Evolutionary conservation across 1,140 invertebrate genomes (phyloP), one percentile per base, ranked within the genome.

Genomic region (Brachionus rubens): DNA sequence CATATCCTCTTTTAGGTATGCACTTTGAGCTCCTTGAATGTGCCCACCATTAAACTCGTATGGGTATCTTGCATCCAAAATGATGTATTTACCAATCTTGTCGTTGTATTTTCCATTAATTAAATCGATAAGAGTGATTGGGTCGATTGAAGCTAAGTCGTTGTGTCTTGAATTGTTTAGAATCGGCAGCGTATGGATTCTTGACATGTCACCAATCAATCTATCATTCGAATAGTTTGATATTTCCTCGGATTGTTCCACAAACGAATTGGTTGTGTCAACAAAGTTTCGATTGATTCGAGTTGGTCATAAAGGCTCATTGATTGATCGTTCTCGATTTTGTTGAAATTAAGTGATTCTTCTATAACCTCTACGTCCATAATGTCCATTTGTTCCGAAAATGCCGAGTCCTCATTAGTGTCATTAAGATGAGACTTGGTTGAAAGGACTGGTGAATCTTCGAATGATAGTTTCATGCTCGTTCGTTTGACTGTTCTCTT

Each of bases 41-140:
- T 99, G 96, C 0, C 96, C 96, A 21, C 92, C 95, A 16, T 94
- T 89, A 82, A 86, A 99, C 83, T 99, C 96, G 82, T 97, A 99
- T 0, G 96, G 96, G 84, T 96, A 99, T 1, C 96, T 89, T 80
- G 83, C 87, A 80, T 86, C 86, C 48, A 87, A 82, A 28, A 88
- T 81, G 26, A 77, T 3, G n/a, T 9, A 68, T 68, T 68, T 68
- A 24, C 46, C 30, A 5, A 68, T 68, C 14, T 24, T 28, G 12
- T 46, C 65, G 19, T 48, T 9, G 21, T 68, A 68, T 16, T 46
- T 19, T 26, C 65, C 65, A 26, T 46, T 46, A 26, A 68, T 9
- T 21, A 68, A 30, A 46, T 68, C 40, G 19, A 41, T 40, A 14
- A 68, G 3, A 43, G 65, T 43, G 16, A 3, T 0, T 3, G 41